Conservation (phyloP, 2,797 vertebrate species). For the Podarcis siculus region DNA sequence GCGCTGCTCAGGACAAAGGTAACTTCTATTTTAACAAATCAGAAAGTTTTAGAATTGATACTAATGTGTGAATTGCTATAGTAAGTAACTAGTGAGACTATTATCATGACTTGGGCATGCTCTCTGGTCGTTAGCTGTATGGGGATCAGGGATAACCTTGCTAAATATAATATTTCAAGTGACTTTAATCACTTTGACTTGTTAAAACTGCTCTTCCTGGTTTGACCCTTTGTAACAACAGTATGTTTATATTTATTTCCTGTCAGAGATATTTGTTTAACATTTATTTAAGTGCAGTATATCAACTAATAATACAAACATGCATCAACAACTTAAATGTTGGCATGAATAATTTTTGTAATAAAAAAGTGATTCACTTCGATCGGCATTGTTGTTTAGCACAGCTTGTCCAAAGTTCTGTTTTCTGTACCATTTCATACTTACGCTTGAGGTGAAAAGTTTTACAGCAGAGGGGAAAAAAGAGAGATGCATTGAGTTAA, state of each 20-base stretch:
- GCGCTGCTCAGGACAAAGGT: slow-evolving; percentile 92
- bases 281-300: not conserved
- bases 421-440: not conserved
- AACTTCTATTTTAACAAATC: slow-evolving; percentile 31
- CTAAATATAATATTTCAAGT: rapidly evolving
- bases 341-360: not conserved
- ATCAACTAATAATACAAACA: not conserved
- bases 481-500: no score
- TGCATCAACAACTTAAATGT: not conserved
- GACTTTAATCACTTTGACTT: not conserved
- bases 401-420: not conserved
- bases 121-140: not conserved
- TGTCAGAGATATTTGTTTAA: not conserved
- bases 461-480: not conserved
- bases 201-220: not conserved
- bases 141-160: not conserved
- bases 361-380: not conserved
- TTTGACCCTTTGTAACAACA: not conserved
- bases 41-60: not conserved
- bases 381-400: not conserved
- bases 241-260: not conserved
- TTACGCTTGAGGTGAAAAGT: not conserved
- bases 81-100: not conserved
- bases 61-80: not conserved
- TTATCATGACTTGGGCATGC: not conserved